These are phyloP conservation scores for Neodiprion lecontei DNA, from an alignment of 1,140 invertebrate genomes.

Conservation along the genomic window DNA sequence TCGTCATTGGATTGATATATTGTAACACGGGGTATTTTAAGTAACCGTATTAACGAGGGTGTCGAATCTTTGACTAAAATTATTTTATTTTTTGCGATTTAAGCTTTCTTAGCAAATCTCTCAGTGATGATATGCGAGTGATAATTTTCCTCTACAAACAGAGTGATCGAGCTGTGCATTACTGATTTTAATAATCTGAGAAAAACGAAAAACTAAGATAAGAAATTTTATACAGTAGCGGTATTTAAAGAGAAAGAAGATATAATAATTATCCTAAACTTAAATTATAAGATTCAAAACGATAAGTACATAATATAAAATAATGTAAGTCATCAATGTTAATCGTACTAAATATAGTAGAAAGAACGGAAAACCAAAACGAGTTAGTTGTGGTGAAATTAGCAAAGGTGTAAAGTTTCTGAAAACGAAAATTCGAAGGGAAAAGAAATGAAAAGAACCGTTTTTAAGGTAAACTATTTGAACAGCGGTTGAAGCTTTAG, in stretches of 20 bases:
- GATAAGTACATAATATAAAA: constrained; percentile 13
- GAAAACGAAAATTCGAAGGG: constrained; percentile 14
- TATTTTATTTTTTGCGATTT: too few relatives aligned
- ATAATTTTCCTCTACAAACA: too few relatives aligned
- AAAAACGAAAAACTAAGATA: constrained; percentile 6
- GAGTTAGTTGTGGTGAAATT: constrained; percentile 25
- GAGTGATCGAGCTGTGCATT: too few relatives aligned
- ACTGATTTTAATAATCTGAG: too few relatives aligned
- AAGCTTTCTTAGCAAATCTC: too few relatives aligned
- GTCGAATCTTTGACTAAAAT: too few relatives aligned
- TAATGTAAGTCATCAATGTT: constrained; percentile 56
- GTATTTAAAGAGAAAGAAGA: constrained; percentile 2
- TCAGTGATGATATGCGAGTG: too few relatives aligned
- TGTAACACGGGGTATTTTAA: too few relatives aligned
- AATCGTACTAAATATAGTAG: constrained; percentile 51
- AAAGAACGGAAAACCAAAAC: constrained; percentile 35
- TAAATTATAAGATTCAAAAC: too few relatives aligned
- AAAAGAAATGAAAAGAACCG: constrained; percentile 27
- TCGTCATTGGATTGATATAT: too few relatives aligned
- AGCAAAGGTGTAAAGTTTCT: constrained; percentile 31
- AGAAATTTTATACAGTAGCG: constrained; percentile 6
- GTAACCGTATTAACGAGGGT: too few relatives aligned
- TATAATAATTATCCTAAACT: neutral
- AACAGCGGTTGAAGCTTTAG: constrained; percentile 33
- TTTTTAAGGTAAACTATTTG: neutral